Evolutionary conservation across 92 coral and sea anemone genomes (phyloP).

Genomic region (Galaxea fascicularis): DNA sequence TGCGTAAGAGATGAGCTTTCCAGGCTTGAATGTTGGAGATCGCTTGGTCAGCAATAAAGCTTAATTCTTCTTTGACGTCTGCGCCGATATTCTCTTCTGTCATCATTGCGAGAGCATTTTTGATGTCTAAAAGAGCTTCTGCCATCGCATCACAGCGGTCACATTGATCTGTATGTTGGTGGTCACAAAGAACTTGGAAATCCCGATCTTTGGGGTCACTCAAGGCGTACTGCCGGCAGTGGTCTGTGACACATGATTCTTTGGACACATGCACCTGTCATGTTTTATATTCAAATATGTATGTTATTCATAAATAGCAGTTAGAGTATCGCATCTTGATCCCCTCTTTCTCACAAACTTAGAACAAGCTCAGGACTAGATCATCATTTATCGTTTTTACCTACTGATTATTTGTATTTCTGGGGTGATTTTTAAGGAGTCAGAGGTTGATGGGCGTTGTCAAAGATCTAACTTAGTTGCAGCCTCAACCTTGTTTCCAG

Average conservation of each 20-base stretch:
- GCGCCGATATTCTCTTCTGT: no score
- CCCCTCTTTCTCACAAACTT: not conserved
- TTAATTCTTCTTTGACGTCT: no score
- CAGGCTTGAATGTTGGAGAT: no score
- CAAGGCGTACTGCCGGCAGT: constrained; percentile 36
- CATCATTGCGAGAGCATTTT: constrained; percentile 17
- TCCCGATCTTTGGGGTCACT: constrained; percentile 52
- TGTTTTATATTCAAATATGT: no score
- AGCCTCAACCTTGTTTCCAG: no score
- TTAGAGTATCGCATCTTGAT: no score
- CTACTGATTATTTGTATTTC: not conserved
- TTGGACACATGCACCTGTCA: constrained; percentile 2
- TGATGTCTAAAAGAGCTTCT: constrained; percentile 24
- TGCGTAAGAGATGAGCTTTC: constrained; percentile 55
- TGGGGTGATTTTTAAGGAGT: not conserved
- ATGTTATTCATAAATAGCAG: no score
- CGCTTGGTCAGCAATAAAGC: no score
- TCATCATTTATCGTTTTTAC: not conserved
- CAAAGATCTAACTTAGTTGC: not conserved
- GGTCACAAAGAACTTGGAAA: constrained; percentile 31
- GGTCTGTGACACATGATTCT: constrained; percentile 33
- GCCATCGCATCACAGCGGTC: constrained; percentile 34
- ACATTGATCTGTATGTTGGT: constrained; percentile 33
- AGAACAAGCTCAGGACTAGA: not conserved
- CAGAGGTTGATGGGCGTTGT: not conserved